A percentile compares a stretch with the other conserved stretches of the same genome.
phyloP scores from a whole-genome alignment of 1,140 invertebrate genomes.

The Orius laevigatus region DNA sequence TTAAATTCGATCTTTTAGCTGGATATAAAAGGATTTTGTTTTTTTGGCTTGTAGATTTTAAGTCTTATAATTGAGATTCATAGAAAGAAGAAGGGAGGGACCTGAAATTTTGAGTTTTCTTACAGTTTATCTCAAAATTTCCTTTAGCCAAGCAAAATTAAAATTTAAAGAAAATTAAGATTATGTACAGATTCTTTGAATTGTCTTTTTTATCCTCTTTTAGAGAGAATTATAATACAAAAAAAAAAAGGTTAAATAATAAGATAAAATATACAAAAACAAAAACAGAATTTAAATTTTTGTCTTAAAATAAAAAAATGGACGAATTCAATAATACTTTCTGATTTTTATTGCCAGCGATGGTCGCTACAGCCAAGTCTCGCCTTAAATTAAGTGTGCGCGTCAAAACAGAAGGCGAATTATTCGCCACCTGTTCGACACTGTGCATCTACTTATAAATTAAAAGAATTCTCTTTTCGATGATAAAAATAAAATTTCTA shows the following conservation, averaged over 20 bases:
- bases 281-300: slow-evolving; percentile 8
- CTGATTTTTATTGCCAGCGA: slow-evolving; percentile 2
- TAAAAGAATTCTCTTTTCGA: slow-evolving; percentile 2
- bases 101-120: not conserved
- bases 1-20: not conserved
- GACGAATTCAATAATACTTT: slow-evolving; percentile 7
- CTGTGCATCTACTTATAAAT: not conserved
- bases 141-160: not conserved
- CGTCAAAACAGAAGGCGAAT: not conserved
- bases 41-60: not conserved
- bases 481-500: slow-evolving; percentile 2
- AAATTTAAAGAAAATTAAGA: slow-evolving; percentile 1
- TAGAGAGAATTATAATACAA: not conserved
- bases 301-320: slow-evolving; percentile 5
- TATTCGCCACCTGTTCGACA: too few relatives aligned
- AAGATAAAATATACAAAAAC: slow-evolving; percentile 12
- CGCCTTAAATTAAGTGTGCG: not conserved
- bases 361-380: not conserved
- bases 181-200: not conserved
- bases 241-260: not conserved
- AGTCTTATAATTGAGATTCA: not conserved
- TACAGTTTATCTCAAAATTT: slow-evolving; percentile 1
- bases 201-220: not conserved
- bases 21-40: not conserved
- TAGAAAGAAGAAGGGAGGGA: too few relatives aligned